These are phyloP conservation scores for Choloepus hoffmanni DNA, from an alignment of 2,113 vertebrate genomes.

Conservation along the genomic window DNA sequence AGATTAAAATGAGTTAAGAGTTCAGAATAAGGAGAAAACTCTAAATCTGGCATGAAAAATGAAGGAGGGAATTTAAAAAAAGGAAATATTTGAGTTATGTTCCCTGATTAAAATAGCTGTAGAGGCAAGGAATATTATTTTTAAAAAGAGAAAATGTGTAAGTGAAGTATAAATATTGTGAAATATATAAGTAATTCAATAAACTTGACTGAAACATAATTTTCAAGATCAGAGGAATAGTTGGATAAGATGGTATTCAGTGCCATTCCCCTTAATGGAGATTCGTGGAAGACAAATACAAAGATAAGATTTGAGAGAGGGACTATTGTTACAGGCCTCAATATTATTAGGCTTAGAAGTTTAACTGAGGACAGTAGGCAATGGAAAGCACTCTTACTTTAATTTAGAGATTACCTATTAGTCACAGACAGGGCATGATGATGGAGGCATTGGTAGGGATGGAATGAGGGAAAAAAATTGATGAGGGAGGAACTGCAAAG, in stretches of 20 bases:
- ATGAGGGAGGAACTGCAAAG: neutral
- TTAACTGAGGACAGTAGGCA: neutral
- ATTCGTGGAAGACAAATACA: neutral
- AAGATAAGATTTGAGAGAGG: neutral
- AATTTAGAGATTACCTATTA: neutral
- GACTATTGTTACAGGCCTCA: neutral
- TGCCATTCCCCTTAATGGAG: neutral
- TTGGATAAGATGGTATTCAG: neutral
- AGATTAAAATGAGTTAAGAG: neutral
- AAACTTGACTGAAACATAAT: neutral
- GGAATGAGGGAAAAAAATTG: neutral
- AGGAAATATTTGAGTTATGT: neutral
- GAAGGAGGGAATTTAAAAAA: neutral
- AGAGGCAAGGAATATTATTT: neutral
- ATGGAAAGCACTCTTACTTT: neutral
- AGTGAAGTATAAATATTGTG: neutral
- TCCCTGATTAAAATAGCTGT: neutral
- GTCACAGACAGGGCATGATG: neutral
- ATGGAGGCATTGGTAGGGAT: neutral
- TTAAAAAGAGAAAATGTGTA: neutral
- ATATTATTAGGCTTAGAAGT: neutral
- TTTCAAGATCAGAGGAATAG: neutral
- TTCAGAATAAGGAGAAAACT: neutral
- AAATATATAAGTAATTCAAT: neutral
- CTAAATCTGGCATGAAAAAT: neutral